phyloP scores from a whole-genome alignment of 2,113 vertebrate genomes.

The Leptosomus discolor region DNA sequence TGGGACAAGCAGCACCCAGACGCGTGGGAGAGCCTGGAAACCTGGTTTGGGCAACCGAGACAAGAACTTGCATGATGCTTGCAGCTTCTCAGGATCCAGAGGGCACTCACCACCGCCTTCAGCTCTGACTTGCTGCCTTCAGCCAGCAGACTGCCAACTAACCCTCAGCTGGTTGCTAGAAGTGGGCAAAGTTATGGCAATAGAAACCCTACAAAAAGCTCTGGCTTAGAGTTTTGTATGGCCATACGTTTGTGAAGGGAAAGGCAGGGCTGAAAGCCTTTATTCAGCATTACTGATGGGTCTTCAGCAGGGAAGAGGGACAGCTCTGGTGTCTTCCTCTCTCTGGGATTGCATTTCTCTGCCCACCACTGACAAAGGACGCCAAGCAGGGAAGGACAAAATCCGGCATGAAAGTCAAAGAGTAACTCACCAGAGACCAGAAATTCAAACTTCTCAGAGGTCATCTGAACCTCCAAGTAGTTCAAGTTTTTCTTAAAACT shows the following conservation, averaged over 20 bases:
- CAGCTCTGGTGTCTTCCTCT: background rate
- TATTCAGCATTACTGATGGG: background rate
- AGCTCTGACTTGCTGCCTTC: background rate
- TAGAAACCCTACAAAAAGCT: background rate
- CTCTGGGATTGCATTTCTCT: background rate
- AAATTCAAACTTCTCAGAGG: background rate
- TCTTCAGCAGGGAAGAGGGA: background rate
- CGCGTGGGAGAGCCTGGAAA: rapidly evolving
- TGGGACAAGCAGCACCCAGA: background rate
- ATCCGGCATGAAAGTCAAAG: rapidly evolving
- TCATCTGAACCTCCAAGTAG: background rate
- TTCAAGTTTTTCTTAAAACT: background rate
- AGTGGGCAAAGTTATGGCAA: rapidly evolving
- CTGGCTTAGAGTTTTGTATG: rapidly evolving
- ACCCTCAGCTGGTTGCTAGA: background rate
- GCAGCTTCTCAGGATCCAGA: background rate
- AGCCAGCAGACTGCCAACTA: background rate
- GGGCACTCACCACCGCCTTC: background rate
- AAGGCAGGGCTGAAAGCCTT: background rate
- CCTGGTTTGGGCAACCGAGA: rapidly evolving
- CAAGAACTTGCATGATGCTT: rapidly evolving
- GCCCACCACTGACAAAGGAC: background rate
- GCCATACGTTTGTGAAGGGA: background rate
- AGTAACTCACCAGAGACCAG: background rate
- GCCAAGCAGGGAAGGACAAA: background rate